Base-by-base conservation (phyloP, 1,140 invertebrate species). In the Micrasema longulum region DNA sequence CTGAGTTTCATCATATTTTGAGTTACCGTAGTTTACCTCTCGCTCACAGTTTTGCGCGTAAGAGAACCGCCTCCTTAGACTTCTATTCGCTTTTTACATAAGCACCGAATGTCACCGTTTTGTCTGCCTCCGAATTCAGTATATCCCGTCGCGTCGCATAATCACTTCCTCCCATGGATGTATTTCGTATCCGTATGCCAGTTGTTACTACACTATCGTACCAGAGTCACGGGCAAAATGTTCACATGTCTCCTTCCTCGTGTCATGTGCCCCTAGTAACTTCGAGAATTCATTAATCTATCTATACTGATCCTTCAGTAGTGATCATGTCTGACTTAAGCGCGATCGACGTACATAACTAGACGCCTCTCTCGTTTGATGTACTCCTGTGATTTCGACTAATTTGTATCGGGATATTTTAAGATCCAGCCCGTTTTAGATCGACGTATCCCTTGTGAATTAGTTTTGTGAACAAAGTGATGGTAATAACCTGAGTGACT, bases 81-180 rank as follows among this genome's bases (percentile, higher is more conserved):
- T 3, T n/a, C n/a, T n/a, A n/a, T n/a, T 41, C 20, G 55, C 18
- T 60, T 38, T 60, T 60, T 60, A 55, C 23, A 36, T 60, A 60
- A 60, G 55, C 55, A 60, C 18, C 35, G 35, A 60, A 60, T 60
- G 55, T 60, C 55, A 60, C 55, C 55, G 20, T 31, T 18, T 18
- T 18, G 55, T 60, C 55, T 60, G 35, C 18, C 16, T 31, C 7
- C 7, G 26, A 4, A 31, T 31, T 31, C 26, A 7, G 26, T 31
- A 31, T 31, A 53, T 53, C 23, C 23, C 50, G 14, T 26, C 52
- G 35, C 50, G 14, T 26, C 52, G 35, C 22, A 60, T 60, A 60
- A 55, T 38, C 35, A 60, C 55, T 60, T 60, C 55, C 55, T 60
- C 35, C 36, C 36, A 41, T 18, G 16, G 18, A 5, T 57, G 20